Percentiles rank a stretch among this genome's conserved stretches.
Evolutionary conservation across 2,797 vertebrate genomes (phyloP).

Genomic region (Micromesistius poutassou): DNA sequence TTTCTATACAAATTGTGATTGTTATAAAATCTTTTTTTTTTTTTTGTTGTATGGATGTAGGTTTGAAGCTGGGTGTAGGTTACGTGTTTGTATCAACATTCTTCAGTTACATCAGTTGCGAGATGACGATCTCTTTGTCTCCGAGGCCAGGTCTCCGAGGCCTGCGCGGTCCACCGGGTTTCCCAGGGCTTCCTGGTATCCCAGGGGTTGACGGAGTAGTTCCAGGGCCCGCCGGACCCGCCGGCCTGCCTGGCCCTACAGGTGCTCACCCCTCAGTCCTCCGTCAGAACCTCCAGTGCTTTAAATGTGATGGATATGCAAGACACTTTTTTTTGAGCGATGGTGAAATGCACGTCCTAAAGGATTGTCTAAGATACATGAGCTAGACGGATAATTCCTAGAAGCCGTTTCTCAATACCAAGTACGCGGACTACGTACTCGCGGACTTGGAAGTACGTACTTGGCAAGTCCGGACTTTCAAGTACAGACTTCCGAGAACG

Average conservation of each 20-base stretch:
- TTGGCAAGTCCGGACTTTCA: no score
- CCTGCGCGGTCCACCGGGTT: slow-evolving; percentile 35
- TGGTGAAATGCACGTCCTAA: neutral
- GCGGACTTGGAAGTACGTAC: no score
- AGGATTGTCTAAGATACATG: neutral
- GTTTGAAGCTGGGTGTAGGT: neutral
- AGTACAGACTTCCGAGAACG: no score
- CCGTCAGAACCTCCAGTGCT: neutral
- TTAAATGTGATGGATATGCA: neutral
- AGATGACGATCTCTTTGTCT: slow-evolving; percentile 2
- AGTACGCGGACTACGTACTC: no score
- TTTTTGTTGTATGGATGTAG: neutral
- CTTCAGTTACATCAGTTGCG: neutral
- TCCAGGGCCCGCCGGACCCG: slow-evolving; percentile 41
- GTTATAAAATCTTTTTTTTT: neutral
- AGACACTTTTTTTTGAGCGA: neutral
- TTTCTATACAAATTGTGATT: neutral
- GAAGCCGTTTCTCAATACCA: no score
- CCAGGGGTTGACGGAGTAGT: slow-evolving; percentile 41
- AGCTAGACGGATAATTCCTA: neutral
- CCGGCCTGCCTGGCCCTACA: slow-evolving; percentile 44
- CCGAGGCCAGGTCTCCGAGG: slow-evolving; percentile 51
- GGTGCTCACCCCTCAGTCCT: slow-evolving; percentile 37
- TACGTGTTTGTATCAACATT: neutral
- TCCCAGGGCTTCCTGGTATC: slow-evolving; percentile 35